A percentile compares a stretch with the other conserved stretches of the same genome.
Evolutionary conservation across 2,888 invertebrate genomes (phyloP).

Genomic region (Ophioninae sp.): DNA sequence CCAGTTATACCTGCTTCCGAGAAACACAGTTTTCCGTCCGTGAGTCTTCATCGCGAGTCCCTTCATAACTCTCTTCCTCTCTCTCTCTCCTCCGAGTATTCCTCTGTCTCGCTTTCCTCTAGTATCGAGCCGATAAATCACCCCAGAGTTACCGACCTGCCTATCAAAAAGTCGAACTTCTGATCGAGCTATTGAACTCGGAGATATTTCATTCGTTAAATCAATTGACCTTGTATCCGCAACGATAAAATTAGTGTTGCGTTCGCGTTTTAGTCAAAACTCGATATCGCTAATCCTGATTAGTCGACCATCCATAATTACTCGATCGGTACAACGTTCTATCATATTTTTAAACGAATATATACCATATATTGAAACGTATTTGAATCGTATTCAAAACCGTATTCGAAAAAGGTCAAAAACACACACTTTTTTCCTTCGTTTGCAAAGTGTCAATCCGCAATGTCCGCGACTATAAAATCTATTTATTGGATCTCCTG

Average conservation of each 20-base stretch:
- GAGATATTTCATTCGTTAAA: slow-evolving; percentile 65
- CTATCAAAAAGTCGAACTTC: slow-evolving; percentile 65
- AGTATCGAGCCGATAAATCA: slow-evolving; percentile 57
- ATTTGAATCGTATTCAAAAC: not conserved
- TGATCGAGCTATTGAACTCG: slow-evolving; percentile 49
- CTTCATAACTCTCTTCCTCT: slow-evolving; percentile 40
- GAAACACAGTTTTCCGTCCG: slow-evolving; percentile 20
- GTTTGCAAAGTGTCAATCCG: not conserved
- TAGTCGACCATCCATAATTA: not conserved
- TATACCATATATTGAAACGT: too few species aligned
- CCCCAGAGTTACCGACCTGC: slow-evolving; percentile 58
- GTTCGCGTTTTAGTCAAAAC: slow-evolving; percentile 55
- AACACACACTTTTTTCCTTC: not conserved
- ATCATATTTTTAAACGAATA: too few species aligned
- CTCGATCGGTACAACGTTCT: not conserved
- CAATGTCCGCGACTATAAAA: not conserved
- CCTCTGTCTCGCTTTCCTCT: slow-evolving; percentile 32
- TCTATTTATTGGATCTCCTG: not conserved
- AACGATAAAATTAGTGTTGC: slow-evolving; percentile 67
- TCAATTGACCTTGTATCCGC: slow-evolving; percentile 43
- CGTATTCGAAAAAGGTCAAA: not conserved
- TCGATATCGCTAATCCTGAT: not conserved
- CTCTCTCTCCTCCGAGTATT: not conserved
- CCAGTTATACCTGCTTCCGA: slow-evolving; percentile 6
- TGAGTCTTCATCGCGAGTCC: slow-evolving; percentile 50